Conservation (phyloP, 2,888 invertebrate genomes). For the Andrena flavipes region DNA sequence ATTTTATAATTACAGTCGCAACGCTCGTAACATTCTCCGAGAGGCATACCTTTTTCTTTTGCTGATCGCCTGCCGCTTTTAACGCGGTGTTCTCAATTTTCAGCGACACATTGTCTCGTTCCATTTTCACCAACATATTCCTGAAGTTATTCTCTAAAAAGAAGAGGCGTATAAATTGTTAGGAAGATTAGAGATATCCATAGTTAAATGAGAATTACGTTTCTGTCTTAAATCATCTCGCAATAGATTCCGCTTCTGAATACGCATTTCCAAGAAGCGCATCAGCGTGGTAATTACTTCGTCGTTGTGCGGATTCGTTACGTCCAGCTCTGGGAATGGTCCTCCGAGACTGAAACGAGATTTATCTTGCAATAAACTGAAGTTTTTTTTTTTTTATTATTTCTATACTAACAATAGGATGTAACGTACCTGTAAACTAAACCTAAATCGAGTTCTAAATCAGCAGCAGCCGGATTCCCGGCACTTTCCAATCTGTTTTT, state of each 20-base stretch:
- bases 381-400: no score
- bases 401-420: no score
- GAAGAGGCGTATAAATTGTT: constrained; percentile 1
- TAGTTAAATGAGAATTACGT: constrained; percentile 83
- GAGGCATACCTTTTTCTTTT: constrained; percentile 87
- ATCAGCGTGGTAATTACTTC: constrained; percentile 89
- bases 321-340: constrained; percentile 90
- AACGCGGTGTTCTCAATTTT: constrained; percentile 89
- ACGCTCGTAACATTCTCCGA: background rate
- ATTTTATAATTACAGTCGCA: constrained; percentile 17
- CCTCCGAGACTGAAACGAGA: constrained; percentile 88
- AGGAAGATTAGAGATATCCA: background rate
- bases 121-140: constrained; percentile 88
- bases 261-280: constrained; percentile 89
- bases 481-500: constrained; percentile 83
- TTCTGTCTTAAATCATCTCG: constrained; percentile 88
- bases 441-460: constrained; percentile 88
- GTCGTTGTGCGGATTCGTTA: constrained; percentile 88
- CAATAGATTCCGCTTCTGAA: constrained; percentile 88
- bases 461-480: constrained; percentile 79
- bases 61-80: constrained; percentile 88
- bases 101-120: constrained; percentile 89
- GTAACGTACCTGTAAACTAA: constrained; percentile 86
- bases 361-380: no score
- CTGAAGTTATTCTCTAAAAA: constrained; percentile 84